Evolutionary conservation across 2,113 vertebrate genomes (phyloP).

Genomic region (Callithrix jacchus): DNA sequence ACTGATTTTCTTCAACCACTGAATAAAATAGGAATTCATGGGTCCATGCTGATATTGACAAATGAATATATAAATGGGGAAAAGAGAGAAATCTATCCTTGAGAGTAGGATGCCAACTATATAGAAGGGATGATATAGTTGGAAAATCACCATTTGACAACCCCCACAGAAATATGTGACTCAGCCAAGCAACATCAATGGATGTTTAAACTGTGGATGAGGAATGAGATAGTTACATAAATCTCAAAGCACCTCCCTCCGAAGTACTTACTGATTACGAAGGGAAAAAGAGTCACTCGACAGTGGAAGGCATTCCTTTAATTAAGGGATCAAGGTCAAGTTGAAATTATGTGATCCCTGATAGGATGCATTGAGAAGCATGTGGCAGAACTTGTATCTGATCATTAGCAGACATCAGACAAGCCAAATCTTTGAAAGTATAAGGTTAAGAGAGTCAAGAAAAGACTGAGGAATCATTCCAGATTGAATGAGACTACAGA

Average conservation of each 20-base stretch:
- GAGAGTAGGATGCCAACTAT: neutral
- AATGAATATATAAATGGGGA: neutral
- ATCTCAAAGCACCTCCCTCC: neutral
- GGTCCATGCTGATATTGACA: neutral
- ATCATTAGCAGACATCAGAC: neutral
- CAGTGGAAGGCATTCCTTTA: neutral
- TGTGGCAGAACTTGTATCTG: neutral
- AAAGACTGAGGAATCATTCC: neutral
- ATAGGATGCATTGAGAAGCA: neutral
- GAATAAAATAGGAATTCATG: slow-evolving; percentile 23
- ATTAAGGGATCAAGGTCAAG: neutral
- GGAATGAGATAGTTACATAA: neutral
- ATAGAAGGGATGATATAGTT: neutral
- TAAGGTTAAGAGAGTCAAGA: neutral
- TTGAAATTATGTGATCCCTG: neutral
- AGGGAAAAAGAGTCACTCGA: neutral
- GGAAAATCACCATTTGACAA: neutral
- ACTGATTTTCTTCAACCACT: neutral
- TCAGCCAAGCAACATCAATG: neutral
- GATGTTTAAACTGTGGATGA: neutral
- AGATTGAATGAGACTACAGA: neutral
- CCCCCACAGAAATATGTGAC: neutral
- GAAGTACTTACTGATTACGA: neutral
- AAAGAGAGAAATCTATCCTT: neutral
- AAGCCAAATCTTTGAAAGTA: neutral